phyloP scores from a whole-genome alignment of 2,888 invertebrate genomes.

The Scelioninae gen. 1 region DNA sequence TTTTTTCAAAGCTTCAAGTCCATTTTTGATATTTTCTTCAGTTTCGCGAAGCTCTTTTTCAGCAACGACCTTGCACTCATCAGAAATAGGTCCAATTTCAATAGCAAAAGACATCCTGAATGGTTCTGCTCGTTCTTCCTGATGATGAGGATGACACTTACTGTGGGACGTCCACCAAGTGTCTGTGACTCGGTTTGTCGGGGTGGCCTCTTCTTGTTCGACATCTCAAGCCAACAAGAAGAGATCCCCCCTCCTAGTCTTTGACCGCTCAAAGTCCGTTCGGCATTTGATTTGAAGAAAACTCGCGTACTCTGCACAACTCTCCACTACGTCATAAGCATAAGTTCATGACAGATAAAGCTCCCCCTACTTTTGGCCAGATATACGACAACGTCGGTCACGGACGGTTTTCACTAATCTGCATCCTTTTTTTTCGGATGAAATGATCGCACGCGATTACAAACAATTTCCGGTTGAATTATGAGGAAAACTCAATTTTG shows the following conservation, averaged over 20 bases:
- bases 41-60: conserved; percentile 84
- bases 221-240: conserved; percentile 73
- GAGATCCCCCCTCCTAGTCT: conserved; percentile 76
- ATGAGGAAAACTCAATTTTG: no score
- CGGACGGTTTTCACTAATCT: neutral
- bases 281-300: conserved; percentile 69
- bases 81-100: conserved; percentile 72
- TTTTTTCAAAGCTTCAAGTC: conserved; percentile 80
- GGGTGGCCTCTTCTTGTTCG: conserved; percentile 78
- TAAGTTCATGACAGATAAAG: conserved; percentile 66
- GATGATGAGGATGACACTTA: conserved; percentile 74
- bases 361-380: conserved; percentile 43
- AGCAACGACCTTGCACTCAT: conserved; percentile 79
- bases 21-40: conserved; percentile 82
- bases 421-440: no score
- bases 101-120: conserved; percentile 77
- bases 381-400: neutral
- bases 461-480: no score
- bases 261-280: conserved; percentile 83
- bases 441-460: no score
- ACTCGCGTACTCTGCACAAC: conserved; percentile 45
- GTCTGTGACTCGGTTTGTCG: conserved; percentile 78
- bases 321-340: conserved; percentile 51
- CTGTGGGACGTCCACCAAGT: conserved; percentile 76
- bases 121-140: no score